phyloP scores from a whole-genome alignment of 2,113 vertebrate species.

The Lota lota region DNA sequence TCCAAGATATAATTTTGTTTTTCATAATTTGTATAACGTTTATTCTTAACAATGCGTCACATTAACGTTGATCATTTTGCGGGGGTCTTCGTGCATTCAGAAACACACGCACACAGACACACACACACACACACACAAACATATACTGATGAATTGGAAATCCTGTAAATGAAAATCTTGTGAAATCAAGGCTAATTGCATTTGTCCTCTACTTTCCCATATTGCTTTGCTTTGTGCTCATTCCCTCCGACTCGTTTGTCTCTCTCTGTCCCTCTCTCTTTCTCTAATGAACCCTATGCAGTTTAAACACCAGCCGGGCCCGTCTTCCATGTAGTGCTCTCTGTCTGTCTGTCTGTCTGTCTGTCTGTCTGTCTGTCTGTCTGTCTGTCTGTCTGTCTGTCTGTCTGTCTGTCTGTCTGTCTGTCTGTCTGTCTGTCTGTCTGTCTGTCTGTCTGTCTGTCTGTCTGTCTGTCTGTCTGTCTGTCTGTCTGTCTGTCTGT shows the following conservation, averaged over 20 bases:
- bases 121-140: not conserved
- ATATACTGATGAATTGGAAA: conserved; percentile 18
- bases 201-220: conserved; percentile 4
- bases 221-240: conserved; percentile 33
- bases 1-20: too few species aligned
- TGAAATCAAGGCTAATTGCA: conserved; percentile 39
- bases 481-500: too few species aligned
- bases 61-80: too few species aligned
- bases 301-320: conserved; percentile 35
- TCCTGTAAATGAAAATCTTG: too few species aligned
- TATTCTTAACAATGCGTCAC: too few species aligned
- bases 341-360: not conserved
- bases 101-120: not conserved
- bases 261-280: conserved; percentile 28
- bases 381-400: not conserved
- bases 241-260: conserved; percentile 15
- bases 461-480: too few species aligned
- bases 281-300: conserved; percentile 46
- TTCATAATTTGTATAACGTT: too few species aligned
- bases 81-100: too few species aligned
- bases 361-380: conserved; percentile 1
- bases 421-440: not conserved
- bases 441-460: not conserved
- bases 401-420: not conserved
- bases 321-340: not conserved